Conservation (phyloP, 2,888 invertebrate species). For the Copidosoma aretas region DNA sequence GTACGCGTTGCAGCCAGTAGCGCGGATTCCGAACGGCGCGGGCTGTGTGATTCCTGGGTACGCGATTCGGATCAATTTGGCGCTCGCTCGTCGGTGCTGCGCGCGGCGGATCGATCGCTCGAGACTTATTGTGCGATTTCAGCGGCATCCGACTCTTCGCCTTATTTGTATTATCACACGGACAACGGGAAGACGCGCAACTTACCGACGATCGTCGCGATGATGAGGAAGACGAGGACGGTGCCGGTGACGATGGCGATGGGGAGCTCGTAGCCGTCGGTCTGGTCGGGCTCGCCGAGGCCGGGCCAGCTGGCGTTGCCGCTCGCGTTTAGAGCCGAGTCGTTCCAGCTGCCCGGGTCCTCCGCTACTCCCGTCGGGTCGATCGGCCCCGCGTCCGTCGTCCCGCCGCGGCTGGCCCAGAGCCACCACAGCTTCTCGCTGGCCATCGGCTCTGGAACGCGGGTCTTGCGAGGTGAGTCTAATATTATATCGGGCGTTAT, state of each 20-base stretch:
- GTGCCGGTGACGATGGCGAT: conserved; percentile 48
- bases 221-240: conserved; percentile 50
- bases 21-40: no score
- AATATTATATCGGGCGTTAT: no score
- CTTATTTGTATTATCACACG: no score
- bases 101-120: no score
- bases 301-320: conserved; percentile 39
- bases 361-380: background rate
- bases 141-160: no score
- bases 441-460: conserved; percentile 47
- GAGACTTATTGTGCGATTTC: no score
- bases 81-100: no score
- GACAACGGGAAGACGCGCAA: background rate
- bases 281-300: background rate
- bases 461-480: no score
- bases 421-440: conserved; percentile 53
- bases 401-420: conserved; percentile 28
- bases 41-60: no score
- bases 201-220: conserved; percentile 52
- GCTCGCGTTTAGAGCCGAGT: conserved; percentile 45
- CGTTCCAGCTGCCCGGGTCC: conserved; percentile 51
- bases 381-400: background rate
- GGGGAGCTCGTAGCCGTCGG: conserved; percentile 43
- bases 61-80: no score
- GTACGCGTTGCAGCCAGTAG: no score